Evolutionary conservation across 1,140 invertebrate genomes (phyloP), one percentile per base, ranked within the genome.

Genomic region (Brachionus plicatilis): DNA sequence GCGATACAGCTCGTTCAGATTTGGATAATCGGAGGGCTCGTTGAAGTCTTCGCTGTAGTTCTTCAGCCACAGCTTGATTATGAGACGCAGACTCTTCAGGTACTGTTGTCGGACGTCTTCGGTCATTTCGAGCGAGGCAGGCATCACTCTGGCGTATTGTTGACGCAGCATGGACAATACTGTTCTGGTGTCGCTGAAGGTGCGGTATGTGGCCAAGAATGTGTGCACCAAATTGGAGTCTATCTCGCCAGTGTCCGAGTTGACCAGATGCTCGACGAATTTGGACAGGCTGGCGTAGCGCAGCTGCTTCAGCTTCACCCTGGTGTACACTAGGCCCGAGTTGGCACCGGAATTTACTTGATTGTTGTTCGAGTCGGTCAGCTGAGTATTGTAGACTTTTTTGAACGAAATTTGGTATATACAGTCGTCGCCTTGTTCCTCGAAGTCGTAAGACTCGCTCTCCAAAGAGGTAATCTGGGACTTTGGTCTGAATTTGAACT

Each of bases 171-270:
- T 27, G 24, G n/a, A 93, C 70, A 98, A 91, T 20, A 99, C 95
- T 88, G 94, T 92, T 83, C 91, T 91, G 33, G 94, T 92, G 14
- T 92, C 93, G 70, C 94, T 93, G 88, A 96, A 97, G 20, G 94
- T 93, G 84, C 95, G 91, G 88, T 96, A 97, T 0, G 96, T 97
- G 65, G 95, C 95, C 84, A 99, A 93, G 90, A 98, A 99, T 1
- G 98, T 95, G 89, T 98, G 98, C 88, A 98, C 95, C 90, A 98
- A 98, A 8, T 95, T 97, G 47, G 95, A 97, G 90, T 99, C 96
- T 86, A 98, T 91, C 90, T 98, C 96, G 41, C 96, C 96, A 87
- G 96, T 94, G 87, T 96, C 95, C 66, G 94, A 95, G 60, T 95
- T 93, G 11, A 47, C 68, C 85, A 98, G 90, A 85, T 94, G 94